Percentiles rank a stretch among this genome's conserved stretches.
phyloP scores from a whole-genome alignment of 2,113 vertebrate genomes.

The Scalopus aquaticus region DNA sequence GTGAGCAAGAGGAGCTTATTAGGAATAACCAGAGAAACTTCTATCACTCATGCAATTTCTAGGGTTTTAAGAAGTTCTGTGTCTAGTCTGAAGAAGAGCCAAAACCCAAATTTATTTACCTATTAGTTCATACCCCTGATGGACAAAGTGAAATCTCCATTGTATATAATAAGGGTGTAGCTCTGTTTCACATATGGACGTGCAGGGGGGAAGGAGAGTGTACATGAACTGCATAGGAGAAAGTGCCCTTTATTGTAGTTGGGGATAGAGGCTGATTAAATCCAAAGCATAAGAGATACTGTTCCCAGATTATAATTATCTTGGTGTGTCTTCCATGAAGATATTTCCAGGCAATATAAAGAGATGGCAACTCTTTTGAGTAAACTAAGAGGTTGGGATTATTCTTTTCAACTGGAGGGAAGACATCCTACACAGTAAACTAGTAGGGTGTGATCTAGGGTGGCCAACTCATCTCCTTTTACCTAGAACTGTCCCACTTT shows the following conservation, averaged over 20 bases:
- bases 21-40: background rate
- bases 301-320: background rate
- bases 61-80: background rate
- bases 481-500: background rate
- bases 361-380: background rate
- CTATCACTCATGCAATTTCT: background rate
- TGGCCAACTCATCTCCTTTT: background rate
- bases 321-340: background rate
- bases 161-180: background rate
- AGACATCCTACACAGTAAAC: background rate
- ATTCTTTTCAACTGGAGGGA: background rate
- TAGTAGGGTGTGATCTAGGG: background rate
- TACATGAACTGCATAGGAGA: background rate
- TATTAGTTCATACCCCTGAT: background rate
- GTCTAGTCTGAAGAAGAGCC: background rate
- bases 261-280: background rate
- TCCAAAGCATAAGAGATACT: too few species aligned
- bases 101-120: background rate
- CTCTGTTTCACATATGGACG: background rate
- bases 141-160: background rate
- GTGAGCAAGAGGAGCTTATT: background rate
- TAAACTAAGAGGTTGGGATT: background rate
- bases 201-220: background rate
- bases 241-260: background rate
- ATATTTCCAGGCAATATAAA: background rate